Percentiles rank a stretch among this genome's conserved stretches.
These are phyloP conservation scores for Apus apus DNA, from an alignment of 2,113 vertebrate genomes.

Conservation along the genomic window DNA sequence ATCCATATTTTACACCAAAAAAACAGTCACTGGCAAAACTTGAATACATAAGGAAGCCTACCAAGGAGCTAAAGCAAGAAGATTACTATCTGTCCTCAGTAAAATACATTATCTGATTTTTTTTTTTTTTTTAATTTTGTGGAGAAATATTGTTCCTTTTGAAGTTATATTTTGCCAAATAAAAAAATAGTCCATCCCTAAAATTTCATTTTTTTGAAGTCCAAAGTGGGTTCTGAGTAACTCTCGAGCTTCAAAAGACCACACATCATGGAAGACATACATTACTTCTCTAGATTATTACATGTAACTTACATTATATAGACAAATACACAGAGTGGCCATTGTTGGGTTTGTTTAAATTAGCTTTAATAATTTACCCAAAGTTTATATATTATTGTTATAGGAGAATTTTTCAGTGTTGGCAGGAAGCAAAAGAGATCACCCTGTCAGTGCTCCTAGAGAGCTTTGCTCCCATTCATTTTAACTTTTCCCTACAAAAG, in stretches of 20 bases:
- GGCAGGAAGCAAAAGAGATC: not conserved
- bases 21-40: not conserved
- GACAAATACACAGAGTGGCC: not conserved
- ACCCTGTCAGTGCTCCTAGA: not conserved
- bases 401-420: not conserved
- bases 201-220: not conserved
- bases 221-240: not conserved
- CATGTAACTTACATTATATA: not conserved
- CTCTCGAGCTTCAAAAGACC: not conserved
- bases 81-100: not conserved
- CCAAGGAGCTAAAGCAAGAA: not conserved
- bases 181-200: not conserved
- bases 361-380: not conserved
- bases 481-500: not conserved
- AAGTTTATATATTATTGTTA: not conserved
- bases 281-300: not conserved
- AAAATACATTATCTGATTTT: not conserved
- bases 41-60: not conserved
- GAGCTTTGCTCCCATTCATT: not conserved
- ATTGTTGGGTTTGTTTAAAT: not conserved
- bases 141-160: not conserved
- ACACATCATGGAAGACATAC: not conserved
- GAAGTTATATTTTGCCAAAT: not conserved
- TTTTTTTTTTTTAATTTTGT: fast-evolving
- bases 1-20: not conserved